A percentile compares a stretch with the other conserved stretches of the same genome.
phyloP scores from a whole-genome alignment of 2,113 vertebrate genomes.

The Archocentrus centrarchus region DNA sequence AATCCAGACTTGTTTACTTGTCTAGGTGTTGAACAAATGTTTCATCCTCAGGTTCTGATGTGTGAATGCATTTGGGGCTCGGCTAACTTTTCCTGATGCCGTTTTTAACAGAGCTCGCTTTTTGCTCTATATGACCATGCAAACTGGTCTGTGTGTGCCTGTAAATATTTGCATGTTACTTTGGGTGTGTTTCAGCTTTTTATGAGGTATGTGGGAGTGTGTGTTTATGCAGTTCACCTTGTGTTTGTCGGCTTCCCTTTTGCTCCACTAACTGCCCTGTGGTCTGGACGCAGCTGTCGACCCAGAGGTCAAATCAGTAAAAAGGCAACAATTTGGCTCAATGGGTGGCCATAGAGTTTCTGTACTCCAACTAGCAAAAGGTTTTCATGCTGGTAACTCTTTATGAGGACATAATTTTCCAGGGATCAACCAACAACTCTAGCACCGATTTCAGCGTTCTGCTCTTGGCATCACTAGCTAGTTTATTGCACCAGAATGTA shows the following conservation, averaged over 20 bases:
- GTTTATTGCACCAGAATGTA: background rate
- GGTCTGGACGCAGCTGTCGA: conserved; percentile 61
- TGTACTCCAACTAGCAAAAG: background rate
- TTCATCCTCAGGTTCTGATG: conserved; percentile 15
- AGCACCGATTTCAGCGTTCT: background rate
- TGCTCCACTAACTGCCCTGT: conserved; percentile 61
- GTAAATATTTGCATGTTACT: background rate
- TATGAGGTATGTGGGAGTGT: background rate
- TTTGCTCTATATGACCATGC: background rate
- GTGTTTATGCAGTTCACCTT: conserved; percentile 29
- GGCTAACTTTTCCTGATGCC: background rate
- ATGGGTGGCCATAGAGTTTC: background rate
- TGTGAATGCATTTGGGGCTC: no score
- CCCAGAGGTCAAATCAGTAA: conserved; percentile 55
- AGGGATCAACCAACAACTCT: background rate
- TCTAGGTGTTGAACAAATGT: conserved; percentile 35
- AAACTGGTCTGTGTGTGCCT: background rate
- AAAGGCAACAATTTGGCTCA: conserved; percentile 31
- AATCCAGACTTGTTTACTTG: conserved; percentile 57
- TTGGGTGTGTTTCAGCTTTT: background rate
- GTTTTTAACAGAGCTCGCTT: conserved; percentile 42
- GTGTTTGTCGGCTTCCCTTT: conserved; percentile 53
- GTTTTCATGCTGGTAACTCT: background rate
- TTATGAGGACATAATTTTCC: background rate
- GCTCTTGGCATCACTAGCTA: background rate